These are phyloP conservation scores for Mythimna ferrago DNA, from an alignment of 2,888 invertebrate genomes.

Conservation along the genomic window DNA sequence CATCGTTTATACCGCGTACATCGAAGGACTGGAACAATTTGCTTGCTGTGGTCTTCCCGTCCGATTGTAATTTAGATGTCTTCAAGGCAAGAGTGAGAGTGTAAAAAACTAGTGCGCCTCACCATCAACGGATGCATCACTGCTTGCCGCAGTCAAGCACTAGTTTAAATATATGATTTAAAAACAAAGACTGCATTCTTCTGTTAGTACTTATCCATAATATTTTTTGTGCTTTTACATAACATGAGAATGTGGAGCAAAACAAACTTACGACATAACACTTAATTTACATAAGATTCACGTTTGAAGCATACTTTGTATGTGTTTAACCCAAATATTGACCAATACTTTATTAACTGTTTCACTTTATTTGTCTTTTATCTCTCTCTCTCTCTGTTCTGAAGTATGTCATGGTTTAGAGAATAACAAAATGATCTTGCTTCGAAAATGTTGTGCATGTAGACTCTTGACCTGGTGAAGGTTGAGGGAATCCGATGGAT, in stretches of 20 bases:
- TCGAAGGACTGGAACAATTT: too few relatives aligned
- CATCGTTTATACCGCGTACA: too few relatives aligned
- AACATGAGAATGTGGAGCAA: constrained; percentile 23
- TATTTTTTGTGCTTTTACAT: not conserved
- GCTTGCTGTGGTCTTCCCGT: too few relatives aligned
- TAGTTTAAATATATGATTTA: too few relatives aligned
- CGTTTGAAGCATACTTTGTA: not conserved
- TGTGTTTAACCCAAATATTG: constrained; percentile 19
- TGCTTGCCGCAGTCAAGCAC: too few relatives aligned
- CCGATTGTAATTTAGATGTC: too few relatives aligned
- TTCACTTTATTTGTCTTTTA: constrained; percentile 8
- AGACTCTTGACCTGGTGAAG: too few relatives aligned
- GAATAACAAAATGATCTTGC: not conserved
- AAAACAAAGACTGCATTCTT: not conserved
- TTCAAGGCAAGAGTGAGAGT: too few relatives aligned
- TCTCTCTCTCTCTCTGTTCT: not conserved
- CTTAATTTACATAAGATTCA: constrained; percentile 20
- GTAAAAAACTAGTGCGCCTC: too few relatives aligned
- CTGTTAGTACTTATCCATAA: not conserved
- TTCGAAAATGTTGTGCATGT: not conserved
- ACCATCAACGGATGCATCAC: too few relatives aligned
- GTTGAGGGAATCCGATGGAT: too few relatives aligned
- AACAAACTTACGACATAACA: not conserved
- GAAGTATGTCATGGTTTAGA: constrained; percentile 11
- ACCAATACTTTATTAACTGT: constrained; percentile 6